Evolutionary conservation across 2,888 invertebrate species (phyloP), one percentile per base, ranked within the genome.

Genomic region (Patella depressa): DNA sequence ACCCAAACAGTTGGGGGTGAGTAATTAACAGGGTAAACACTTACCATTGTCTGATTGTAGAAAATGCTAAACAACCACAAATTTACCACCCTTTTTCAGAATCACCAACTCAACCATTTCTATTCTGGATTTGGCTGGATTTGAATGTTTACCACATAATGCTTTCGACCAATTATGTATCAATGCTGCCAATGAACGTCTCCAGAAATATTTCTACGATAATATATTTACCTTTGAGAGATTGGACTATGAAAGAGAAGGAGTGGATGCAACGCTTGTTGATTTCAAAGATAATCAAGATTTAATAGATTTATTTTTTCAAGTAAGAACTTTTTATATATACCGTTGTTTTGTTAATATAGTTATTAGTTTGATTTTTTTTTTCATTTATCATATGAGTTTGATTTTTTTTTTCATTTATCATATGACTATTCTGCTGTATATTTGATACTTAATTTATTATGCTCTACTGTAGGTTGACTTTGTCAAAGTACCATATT

Each of bases 71-170:
- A 34, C 7, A 7, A 5, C 34, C 34, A 34, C 34, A 34, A 34
- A 34, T 5, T 34, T 45, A 5, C 7, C 45, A 5, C 7, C 45
- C 9, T 9, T 45, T 45, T 76, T 12, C 72, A 76, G 76, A 17
- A 17, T 34, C 15, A 29, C 34, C 14, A 71, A 15, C 53, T 19
- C 45, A 11, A 78, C 72, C 7, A 81, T 88, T 19, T 83, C 85
- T n/a, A 85, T 88, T 24, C 77, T 88, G 75, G 88, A 88, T 78
- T 82, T 88, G 78, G 82, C 88, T 7, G 88, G 88, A 12, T 88
- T 88, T 79, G 88, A 88, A 82, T 81, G 83, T 73, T 78, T 86
- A 19, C 74, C 72, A 4, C 70, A 78, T 15, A 88, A 88, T 78
- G 81, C 84, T 34, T 87, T 88, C 72, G 88, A 88, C 71, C 88